These are phyloP conservation scores for Operophtera brumata DNA, from an alignment of 2,888 invertebrate species.

Conservation along the genomic window DNA sequence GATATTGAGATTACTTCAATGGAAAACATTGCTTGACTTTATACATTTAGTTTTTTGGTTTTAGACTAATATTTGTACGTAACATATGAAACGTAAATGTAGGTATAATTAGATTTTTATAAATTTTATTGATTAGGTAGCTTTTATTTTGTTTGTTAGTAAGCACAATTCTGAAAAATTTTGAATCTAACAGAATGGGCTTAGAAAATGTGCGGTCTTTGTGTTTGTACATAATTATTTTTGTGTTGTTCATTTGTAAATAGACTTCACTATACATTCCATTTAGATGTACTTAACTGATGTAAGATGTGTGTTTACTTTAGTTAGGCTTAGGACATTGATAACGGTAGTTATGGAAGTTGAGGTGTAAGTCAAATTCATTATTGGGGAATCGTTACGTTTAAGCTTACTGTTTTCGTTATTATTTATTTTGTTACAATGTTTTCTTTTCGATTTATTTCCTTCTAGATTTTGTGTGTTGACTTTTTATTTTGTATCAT, in stretches of 20 bases:
- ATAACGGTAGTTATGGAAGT: conserved; percentile 11
- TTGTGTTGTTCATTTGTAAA: conserved; percentile 52
- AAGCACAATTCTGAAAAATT: not conserved
- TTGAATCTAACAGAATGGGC: not conserved
- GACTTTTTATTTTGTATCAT: conserved; percentile 36
- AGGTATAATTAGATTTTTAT: not conserved
- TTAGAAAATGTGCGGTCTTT: not conserved
- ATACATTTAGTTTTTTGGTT: not conserved
- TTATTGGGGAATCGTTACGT: conserved; percentile 78
- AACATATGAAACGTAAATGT: not conserved
- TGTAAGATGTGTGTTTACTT: conserved; percentile 28
- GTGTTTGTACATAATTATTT: conserved; percentile 16
- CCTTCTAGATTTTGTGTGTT: conserved; percentile 62
- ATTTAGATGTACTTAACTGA: too few species aligned
- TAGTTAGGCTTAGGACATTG: conserved; percentile 20
- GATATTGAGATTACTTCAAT: not conserved
- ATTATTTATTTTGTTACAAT: conserved; percentile 74
- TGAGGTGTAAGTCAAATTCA: conserved; percentile 37
- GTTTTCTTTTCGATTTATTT: conserved; percentile 59
- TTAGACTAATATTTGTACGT: not conserved
- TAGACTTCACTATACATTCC: conserved; percentile 62
- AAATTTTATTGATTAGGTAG: not conserved
- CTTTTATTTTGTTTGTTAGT: not conserved
- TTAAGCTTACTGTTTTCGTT: conserved; percentile 75
- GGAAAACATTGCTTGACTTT: not conserved